Conservation (phyloP, 2,113 vertebrate species). For the Helogale parvula region DNA sequence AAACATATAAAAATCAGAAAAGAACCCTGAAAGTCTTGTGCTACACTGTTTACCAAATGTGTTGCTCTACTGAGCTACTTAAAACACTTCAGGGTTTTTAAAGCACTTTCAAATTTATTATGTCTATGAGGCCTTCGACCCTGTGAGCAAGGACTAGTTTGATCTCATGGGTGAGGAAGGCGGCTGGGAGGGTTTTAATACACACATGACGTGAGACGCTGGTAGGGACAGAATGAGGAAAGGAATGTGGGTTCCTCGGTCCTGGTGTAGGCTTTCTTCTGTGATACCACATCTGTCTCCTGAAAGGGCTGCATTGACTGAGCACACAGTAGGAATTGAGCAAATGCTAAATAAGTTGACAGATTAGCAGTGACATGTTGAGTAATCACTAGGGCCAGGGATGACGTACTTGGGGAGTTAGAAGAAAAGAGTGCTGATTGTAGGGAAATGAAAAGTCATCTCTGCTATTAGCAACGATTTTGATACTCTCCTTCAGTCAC, state of each 20-base stretch:
- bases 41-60: slow-evolving; percentile 48
- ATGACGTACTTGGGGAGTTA: not conserved
- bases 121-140: not conserved
- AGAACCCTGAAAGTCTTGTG: slow-evolving; percentile 39
- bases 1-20: slow-evolving; percentile 70
- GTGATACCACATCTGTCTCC: not conserved
- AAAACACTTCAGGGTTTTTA: slow-evolving; percentile 10
- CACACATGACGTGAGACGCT: not conserved
- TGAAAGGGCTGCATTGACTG: not conserved
- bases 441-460: slow-evolving; percentile 5
- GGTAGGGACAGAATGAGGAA: not conserved
- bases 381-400: not conserved
- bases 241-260: not conserved
- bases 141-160: slow-evolving; percentile 19
- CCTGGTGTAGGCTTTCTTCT: not conserved
- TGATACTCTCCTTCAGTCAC: slow-evolving; percentile 11
- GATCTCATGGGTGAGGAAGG: not conserved
- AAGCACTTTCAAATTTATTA: slow-evolving; percentile 30
- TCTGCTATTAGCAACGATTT: not conserved
- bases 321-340: slow-evolving; percentile 43
- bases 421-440: not conserved
- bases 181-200: not conserved
- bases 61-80: slow-evolving; percentile 32
- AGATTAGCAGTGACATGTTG: not conserved
- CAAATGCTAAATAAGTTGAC: not conserved